Conservation (phyloP, 1,140 invertebrate species). For the Tigriopus japonicus region DNA sequence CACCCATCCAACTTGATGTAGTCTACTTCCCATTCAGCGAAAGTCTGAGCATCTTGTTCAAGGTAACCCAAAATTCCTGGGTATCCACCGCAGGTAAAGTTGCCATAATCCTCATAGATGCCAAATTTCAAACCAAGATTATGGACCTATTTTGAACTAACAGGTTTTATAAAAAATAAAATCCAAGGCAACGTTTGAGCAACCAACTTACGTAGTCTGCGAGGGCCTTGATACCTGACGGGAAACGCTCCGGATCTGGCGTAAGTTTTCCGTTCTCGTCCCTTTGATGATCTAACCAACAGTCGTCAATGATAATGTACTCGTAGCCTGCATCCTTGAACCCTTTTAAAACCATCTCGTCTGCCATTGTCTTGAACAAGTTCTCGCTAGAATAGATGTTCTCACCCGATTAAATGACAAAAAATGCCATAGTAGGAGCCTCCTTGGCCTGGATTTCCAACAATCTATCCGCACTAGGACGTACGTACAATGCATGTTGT, state of each 20-base stretch:
- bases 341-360: slow-evolving; percentile 67
- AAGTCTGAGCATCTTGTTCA: slow-evolving; percentile 34
- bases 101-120: slow-evolving; percentile 40
- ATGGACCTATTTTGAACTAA: slow-evolving; percentile 29
- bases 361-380: slow-evolving; percentile 76
- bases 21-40: slow-evolving; percentile 40
- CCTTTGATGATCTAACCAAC: slow-evolving; percentile 69
- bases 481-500: too few species aligned
- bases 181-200: neutral
- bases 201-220: slow-evolving; percentile 63
- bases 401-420: neutral
- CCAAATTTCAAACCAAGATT: slow-evolving; percentile 34
- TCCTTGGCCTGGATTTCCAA: too few species aligned
- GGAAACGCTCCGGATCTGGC: slow-evolving; percentile 67
- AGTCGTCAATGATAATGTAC: slow-evolving; percentile 87
- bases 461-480: too few species aligned
- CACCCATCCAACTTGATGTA: slow-evolving; percentile 41
- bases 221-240: slow-evolving; percentile 71
- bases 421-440: neutral
- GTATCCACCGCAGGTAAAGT: slow-evolving; percentile 36
- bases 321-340: slow-evolving; percentile 75
- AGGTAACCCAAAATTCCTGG: slow-evolving; percentile 34
- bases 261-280: slow-evolving; percentile 53
- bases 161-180: neutral
- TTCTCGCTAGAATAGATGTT: slow-evolving; percentile 47